Evolutionary conservation across 1,140 invertebrate genomes (phyloP).

Genomic region (Panulirus ornatus): DNA sequence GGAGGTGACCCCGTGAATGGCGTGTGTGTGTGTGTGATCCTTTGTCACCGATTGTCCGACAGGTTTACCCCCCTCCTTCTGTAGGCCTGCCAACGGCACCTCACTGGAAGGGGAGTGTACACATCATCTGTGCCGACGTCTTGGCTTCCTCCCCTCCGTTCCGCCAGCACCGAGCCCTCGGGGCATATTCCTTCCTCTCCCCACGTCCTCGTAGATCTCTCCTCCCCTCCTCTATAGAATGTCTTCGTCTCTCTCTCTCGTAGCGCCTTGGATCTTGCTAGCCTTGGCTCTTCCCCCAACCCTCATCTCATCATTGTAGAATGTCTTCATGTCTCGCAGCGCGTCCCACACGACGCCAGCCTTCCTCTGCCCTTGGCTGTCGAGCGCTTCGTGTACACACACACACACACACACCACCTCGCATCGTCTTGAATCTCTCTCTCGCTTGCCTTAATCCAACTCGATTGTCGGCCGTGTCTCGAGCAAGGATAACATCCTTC

Average conservation of each 20-base stretch:
- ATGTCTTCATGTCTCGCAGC: background rate
- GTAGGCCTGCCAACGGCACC: too few species aligned
- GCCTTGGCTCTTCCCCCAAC: background rate
- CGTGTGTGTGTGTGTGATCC: too few species aligned
- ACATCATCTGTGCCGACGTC: background rate
- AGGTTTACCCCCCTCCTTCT: too few species aligned
- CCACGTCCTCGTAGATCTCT: conserved; percentile 30
- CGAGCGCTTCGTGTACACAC: background rate
- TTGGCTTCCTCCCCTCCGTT: background rate
- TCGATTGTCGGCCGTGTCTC: too few species aligned
- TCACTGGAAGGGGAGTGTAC: background rate
- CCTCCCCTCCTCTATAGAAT: conserved; percentile 61
- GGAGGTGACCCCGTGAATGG: too few species aligned
- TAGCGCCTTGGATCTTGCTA: background rate
- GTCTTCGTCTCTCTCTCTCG: conserved; percentile 40
- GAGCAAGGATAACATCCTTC: too few species aligned
- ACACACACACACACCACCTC: too few species aligned
- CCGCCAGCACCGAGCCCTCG: too few species aligned
- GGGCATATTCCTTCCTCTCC: background rate
- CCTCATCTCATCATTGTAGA: background rate
- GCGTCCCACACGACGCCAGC: background rate
- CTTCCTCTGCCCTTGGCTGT: background rate
- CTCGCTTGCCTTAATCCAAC: too few species aligned
- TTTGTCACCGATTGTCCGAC: too few species aligned
- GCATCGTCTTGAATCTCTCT: background rate